These are phyloP conservation scores for Drosophila orosa DNA, from an alignment of 1,140 invertebrate species.

Conservation along the genomic window DNA sequence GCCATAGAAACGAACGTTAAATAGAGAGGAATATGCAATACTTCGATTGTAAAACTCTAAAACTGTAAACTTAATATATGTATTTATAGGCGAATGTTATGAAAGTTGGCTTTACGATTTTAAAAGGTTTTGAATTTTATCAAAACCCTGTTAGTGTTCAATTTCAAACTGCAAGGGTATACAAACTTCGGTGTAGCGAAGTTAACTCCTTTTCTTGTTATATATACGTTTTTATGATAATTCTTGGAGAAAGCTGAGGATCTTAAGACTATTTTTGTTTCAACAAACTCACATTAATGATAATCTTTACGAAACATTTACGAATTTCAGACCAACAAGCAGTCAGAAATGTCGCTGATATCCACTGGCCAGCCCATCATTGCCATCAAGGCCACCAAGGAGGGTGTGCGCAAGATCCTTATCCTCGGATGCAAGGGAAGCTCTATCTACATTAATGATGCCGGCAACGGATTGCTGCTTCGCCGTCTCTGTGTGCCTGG, in stretches of 20 bases:
- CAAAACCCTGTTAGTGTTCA: no score
- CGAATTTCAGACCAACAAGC: constrained; percentile 60
- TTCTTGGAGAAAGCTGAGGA: background rate
- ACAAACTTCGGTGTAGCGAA: no score
- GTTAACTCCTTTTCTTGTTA: no score
- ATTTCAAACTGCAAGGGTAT: no score
- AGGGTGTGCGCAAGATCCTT: constrained; percentile 88
- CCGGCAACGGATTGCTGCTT: constrained; percentile 87
- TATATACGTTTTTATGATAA: no score
- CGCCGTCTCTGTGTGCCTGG: constrained; percentile 86
- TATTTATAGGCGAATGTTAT: no score
- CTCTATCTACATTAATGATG: constrained; percentile 88
- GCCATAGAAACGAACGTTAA: no score
- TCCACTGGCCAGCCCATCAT: constrained; percentile 85
- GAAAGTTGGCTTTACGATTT: no score
- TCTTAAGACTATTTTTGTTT: background rate
- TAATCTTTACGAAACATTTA: background rate
- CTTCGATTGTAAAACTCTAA: no score
- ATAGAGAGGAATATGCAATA: no score
- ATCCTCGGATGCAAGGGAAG: constrained; percentile 88
- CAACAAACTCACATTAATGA: constrained; percentile 1
- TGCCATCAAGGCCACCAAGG: constrained; percentile 88
- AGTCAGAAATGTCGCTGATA: constrained; percentile 50
- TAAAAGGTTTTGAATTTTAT: no score
- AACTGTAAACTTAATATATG: no score